Conservation (phyloP, 2,797 vertebrate species). For the Pampus argenteus region DNA sequence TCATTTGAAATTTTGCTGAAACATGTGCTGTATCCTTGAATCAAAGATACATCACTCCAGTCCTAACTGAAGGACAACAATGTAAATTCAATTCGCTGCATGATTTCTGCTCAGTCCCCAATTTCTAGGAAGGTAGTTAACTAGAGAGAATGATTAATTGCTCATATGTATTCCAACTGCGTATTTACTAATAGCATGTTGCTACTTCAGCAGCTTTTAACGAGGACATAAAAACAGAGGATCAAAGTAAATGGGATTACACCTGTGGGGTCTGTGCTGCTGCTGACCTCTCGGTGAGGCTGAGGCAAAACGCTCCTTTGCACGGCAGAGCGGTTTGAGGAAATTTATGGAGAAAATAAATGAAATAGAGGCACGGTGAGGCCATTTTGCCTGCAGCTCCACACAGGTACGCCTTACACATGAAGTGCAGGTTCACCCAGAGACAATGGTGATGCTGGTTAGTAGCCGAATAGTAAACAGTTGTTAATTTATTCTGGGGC, state of each 20-base stretch:
- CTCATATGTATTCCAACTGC: constrained; percentile 62
- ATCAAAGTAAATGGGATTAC: constrained; percentile 76
- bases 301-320: constrained; percentile 50
- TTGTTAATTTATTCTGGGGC: no score
- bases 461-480: no score
- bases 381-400: not conserved
- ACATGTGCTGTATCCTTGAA: constrained; percentile 14
- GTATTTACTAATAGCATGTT: constrained; percentile 71
- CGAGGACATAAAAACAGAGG: constrained; percentile 74
- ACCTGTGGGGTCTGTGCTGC: constrained; percentile 67
- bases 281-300: constrained; percentile 62
- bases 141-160: constrained; percentile 63
- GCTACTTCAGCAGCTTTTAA: constrained; percentile 80
- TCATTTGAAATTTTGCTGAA: constrained; percentile 27
- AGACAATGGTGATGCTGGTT: constrained; percentile 1
- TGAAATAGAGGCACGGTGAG: constrained; percentile 25
- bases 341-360: constrained; percentile 40
- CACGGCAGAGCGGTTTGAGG: constrained; percentile 17
- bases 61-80: constrained; percentile 31
- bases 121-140: constrained; percentile 45
- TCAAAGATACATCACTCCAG: constrained; percentile 9
- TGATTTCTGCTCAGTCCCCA: constrained; percentile 36
- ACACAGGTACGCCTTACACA: not conserved
- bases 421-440: not conserved
- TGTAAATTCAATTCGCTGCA: constrained; percentile 46